Evolutionary conservation across 2,113 vertebrate species (phyloP).

Genomic region (Todiramphus chloris): DNA sequence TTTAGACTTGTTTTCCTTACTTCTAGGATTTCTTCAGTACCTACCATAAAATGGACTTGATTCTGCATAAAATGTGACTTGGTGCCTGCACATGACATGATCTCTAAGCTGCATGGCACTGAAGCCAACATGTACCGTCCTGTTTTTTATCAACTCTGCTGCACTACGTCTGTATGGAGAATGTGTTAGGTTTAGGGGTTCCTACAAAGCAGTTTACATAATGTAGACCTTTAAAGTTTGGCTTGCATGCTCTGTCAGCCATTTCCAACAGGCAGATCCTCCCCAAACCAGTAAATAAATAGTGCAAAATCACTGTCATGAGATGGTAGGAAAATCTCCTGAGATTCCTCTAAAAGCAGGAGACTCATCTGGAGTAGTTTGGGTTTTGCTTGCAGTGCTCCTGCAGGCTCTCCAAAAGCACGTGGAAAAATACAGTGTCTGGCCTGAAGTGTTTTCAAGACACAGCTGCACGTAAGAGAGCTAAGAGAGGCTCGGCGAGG

Average conservation of each 20-base stretch:
- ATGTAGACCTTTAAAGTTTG: not conserved
- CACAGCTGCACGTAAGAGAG: not conserved
- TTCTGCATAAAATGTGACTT: not conserved
- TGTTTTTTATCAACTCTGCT: not conserved
- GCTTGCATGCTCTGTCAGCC: not conserved
- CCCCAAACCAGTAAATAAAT: not conserved
- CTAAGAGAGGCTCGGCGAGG: slow-evolving; percentile 17
- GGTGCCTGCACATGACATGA: not conserved
- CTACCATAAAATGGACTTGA: not conserved
- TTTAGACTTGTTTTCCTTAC: not conserved
- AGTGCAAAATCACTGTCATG: not conserved
- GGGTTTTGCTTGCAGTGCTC: not conserved
- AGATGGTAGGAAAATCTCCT: not conserved
- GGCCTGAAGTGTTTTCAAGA: not conserved
- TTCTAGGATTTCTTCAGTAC: not conserved
- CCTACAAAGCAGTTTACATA: not conserved
- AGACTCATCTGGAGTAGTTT: not conserved
- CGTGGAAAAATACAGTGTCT: slow-evolving; percentile 34
- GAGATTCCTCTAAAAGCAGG: not conserved
- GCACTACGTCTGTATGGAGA: not conserved
- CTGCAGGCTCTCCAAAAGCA: not conserved
- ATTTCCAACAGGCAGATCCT: not conserved
- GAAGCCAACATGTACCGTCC: not conserved
- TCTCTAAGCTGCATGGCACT: not conserved
- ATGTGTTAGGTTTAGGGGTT: not conserved